phyloP scores from a whole-genome alignment of 2,888 invertebrate species.

The Tipula lateralis region DNA sequence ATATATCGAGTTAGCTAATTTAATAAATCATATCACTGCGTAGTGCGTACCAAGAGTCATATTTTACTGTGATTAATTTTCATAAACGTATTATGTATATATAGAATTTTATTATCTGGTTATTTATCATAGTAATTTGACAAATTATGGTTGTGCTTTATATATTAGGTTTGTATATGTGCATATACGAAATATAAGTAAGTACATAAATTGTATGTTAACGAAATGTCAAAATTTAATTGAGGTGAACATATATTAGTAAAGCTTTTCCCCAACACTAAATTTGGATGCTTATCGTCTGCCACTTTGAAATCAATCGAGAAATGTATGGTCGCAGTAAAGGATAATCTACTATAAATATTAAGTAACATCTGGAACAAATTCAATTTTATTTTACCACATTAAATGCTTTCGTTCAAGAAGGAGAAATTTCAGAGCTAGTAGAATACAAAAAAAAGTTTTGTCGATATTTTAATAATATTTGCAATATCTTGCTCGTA shows the following conservation, averaged over 20 bases:
- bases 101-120: background rate
- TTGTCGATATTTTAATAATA: background rate
- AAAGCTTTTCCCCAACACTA: background rate
- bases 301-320: background rate
- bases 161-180: background rate
- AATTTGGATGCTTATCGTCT: background rate
- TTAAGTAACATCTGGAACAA: background rate
- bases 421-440: background rate
- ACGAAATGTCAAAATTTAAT: background rate
- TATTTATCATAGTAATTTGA: conserved; percentile 24
- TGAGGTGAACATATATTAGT: background rate
- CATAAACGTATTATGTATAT: conserved; percentile 15
- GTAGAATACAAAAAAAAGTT: background rate
- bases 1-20: background rate
- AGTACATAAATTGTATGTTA: too few species aligned
- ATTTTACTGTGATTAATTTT: conserved; percentile 11
- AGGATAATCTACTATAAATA: background rate
- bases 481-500: background rate
- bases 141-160: background rate
- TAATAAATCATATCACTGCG: background rate
- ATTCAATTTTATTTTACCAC: conserved; percentile 12
- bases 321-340: background rate
- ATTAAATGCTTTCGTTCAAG: background rate
- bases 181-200: background rate
- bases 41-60: background rate